Base-by-base conservation (phyloP, 1,140 invertebrate genomes). In the Pseudomyrmex concolor region DNA sequence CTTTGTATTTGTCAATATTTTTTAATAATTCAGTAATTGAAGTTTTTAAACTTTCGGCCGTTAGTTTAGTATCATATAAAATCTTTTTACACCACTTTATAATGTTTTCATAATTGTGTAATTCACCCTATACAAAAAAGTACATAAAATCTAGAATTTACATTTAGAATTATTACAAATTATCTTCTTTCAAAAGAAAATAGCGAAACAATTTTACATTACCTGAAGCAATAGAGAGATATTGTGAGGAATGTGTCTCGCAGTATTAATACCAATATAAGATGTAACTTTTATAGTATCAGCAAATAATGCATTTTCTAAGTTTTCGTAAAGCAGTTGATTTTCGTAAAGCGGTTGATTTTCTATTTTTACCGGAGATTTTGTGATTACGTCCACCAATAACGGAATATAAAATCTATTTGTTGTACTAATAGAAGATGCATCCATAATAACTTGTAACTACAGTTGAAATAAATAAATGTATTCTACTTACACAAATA, bases 71-170 rank as follows among this genome's bases (percentile, higher is more conserved):
- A 3, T 96, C 90, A 87, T 96, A 97, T 10, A 98, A 92, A 1
- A 98, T 92, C 85, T 98, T 96, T 86, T 96, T 95, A 13, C 98
- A 92, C 96, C 97, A 98, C 64, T 96, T 93, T 1, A 98, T 95
- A 0, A 97, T 96, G 88, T 95, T 95, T 5, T 95, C 94, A 91
- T 97, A 98, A 89, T 98, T 97, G 51, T 95, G 93, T 10, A 96
- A 95, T 93, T 98, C 97, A 25, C 97, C 95, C 97, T 97, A 64
- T 45, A 60, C 2, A 13, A 19, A 57, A 67, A 22, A 7, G 43
- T 43, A 54, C 43, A 2, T 67, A 15, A 66, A 25, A 34, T 34
- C 0, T 34, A 34, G 0, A 34, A 34, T 34, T 2, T 34, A 0
- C 34, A 25, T 43, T 64, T 66, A 34, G 34, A 34, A 34, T 51